Base-by-base conservation (phyloP, 1,140 invertebrate species). In the Aphaenogaster floridana region DNA sequence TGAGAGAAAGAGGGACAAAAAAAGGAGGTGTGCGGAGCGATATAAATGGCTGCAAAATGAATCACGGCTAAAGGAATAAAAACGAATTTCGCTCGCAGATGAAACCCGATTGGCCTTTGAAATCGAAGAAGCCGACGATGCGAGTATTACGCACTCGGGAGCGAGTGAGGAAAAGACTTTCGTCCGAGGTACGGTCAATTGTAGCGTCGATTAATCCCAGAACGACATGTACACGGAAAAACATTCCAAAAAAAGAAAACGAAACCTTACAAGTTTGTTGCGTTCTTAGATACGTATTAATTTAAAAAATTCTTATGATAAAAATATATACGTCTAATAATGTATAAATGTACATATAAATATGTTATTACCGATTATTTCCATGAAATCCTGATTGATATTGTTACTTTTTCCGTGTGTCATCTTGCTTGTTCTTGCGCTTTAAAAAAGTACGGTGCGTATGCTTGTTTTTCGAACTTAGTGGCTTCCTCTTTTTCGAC, bases 1-100 rank as follows among this genome's bases (percentile, higher is more conserved):
- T 6, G 8, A 66, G 28, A 63, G 50, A 39, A 7, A 21, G 17
- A 79, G 3, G n/a, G 5, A 48, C 28, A 28, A 28, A 59, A 63
- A 42, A 48, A 13, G 42, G 28, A 68, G 11, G 28, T 39, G 17
- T 36, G 3, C 57, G n/a, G 34, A 21, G 11, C 21, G 39, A 1
- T 42, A 45, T 0, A 42, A 54, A 28, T 36, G 36, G 28, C 3
- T 36, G 42, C 0, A 8, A 59, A 59, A 39, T 64, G 48, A 61
- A 63, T 48, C 15, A 72, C 13, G n/a, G 57, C 3, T 45, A n/a
- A 63, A 15, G 39, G 28, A 85, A 72, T 88, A 69, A 90, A 81
- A 71, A 54, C 15, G 39, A 91, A 90, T 92, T 93, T 93, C 84
- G 86, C 87, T 92, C 91, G 86, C 91, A 93, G 93, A 93, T 93